These are phyloP conservation scores for Lycaon pictus DNA, from an alignment of 2,113 vertebrate genomes.

Conservation along the genomic window DNA sequence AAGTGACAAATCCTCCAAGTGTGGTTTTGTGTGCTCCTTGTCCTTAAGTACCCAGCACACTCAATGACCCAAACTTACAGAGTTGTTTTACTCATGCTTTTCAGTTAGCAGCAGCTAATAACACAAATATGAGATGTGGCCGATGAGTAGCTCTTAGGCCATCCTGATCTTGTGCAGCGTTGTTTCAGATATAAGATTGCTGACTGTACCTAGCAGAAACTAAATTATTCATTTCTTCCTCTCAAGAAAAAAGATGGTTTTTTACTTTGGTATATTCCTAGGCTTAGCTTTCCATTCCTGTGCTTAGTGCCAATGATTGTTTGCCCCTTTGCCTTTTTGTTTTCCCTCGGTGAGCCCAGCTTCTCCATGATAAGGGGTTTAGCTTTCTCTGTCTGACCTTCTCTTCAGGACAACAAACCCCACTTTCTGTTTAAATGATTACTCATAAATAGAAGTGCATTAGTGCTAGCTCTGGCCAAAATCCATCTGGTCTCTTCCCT, in stretches of 20 bases:
- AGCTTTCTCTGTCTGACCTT: background rate
- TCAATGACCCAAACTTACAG: background rate
- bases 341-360: background rate
- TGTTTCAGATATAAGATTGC: background rate
- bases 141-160: background rate
- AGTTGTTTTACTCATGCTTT: background rate
- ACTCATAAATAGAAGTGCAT: constrained; percentile 29
- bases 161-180: background rate
- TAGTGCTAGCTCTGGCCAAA: background rate
- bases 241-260: background rate
- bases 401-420: background rate
- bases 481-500: constrained; percentile 37
- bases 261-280: background rate
- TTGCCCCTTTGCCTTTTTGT: background rate
- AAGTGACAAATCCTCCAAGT: background rate
- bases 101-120: background rate
- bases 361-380: background rate
- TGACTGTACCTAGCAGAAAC: background rate
- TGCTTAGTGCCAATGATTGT: background rate
- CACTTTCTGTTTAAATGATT: constrained; percentile 26
- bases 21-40: background rate
- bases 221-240: background rate
- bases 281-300: background rate
- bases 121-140: background rate
- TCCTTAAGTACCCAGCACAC: fast-evolving